Percentiles rank a stretch among this genome's conserved stretches.
Conservation (phyloP, 2,113 vertebrate species). For the Perca schrenkii region DNA sequence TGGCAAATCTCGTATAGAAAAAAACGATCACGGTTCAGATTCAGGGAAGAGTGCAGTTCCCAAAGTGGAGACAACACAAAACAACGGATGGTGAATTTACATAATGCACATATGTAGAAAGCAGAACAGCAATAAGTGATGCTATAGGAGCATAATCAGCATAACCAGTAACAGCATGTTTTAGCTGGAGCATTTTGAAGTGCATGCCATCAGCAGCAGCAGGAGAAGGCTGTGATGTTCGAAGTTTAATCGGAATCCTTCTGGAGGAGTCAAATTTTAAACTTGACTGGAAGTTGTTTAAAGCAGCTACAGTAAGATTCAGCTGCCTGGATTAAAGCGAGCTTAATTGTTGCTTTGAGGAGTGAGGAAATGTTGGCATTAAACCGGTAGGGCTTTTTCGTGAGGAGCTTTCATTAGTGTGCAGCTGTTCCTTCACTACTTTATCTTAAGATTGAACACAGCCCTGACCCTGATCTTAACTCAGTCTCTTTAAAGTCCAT, state of each 20-base stretch:
- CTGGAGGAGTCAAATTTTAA: not conserved
- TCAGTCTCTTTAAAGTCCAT: not conserved
- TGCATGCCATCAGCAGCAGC: not conserved
- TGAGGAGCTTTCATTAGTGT: conserved; percentile 32
- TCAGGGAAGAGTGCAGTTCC: not conserved
- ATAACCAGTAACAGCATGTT: not conserved
- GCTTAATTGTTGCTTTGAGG: conserved; percentile 11
- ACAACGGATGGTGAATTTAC: not conserved
- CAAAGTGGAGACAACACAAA: not conserved
- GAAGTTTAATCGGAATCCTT: not conserved
- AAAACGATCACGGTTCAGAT: not conserved
- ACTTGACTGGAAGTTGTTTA: conserved; percentile 2
- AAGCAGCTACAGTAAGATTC: not conserved
- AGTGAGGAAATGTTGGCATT: not conserved
- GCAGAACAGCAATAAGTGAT: not conserved
- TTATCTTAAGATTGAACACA: not conserved
- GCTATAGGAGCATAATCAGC: not conserved
- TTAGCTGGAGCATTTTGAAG: not conserved
- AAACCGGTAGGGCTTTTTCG: not conserved
- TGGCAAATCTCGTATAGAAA: too few species aligned
- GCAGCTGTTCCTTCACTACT: conserved; percentile 14
- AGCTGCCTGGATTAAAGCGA: conserved; percentile 33
- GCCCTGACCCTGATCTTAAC: not conserved
- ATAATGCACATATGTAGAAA: conserved; percentile 3
- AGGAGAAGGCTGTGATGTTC: conserved; percentile 7